phyloP scores from a whole-genome alignment of 2,888 invertebrate genomes.

The Oscheius sp. region DNA sequence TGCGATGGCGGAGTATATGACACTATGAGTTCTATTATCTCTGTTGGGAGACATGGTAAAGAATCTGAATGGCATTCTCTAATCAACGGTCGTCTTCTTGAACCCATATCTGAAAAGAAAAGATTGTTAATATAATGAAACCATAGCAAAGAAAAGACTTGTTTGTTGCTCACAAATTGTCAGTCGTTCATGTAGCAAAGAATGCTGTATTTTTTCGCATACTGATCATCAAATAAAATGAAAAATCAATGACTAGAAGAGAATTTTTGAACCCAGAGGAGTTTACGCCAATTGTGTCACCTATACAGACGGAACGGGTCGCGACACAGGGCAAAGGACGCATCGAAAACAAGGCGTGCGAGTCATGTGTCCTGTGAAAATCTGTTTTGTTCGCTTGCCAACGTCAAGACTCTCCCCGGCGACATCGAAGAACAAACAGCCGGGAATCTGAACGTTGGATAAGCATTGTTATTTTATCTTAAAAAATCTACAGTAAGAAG shows the following conservation, averaged over 20 bases:
- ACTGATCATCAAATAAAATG: too few relatives aligned
- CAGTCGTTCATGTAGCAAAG: too few relatives aligned
- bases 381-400: neutral
- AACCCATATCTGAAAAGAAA: too few relatives aligned
- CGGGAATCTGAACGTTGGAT: too few relatives aligned
- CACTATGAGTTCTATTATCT: constrained; percentile 16
- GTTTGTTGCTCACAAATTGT: too few relatives aligned
- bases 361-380: constrained; percentile 7
- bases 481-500: too few relatives aligned
- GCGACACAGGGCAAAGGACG: constrained; percentile 25
- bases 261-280: neutral
- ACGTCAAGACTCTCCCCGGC: neutral
- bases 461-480: too few relatives aligned
- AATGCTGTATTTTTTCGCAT: too few relatives aligned
- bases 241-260: neutral
- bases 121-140: too few relatives aligned
- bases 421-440: neutral
- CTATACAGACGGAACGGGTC: constrained; percentile 13
- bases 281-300: constrained; percentile 3
- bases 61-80: constrained; percentile 14
- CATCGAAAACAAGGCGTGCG: constrained; percentile 28
- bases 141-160: too few relatives aligned
- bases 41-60: constrained; percentile 3
- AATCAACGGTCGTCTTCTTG: neutral
- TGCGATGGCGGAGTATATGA: constrained; percentile 3